A percentile compares a stretch with the other conserved stretches of the same genome.
Conservation (phyloP, 2,888 invertebrate species). For the Plebejus argus region DNA sequence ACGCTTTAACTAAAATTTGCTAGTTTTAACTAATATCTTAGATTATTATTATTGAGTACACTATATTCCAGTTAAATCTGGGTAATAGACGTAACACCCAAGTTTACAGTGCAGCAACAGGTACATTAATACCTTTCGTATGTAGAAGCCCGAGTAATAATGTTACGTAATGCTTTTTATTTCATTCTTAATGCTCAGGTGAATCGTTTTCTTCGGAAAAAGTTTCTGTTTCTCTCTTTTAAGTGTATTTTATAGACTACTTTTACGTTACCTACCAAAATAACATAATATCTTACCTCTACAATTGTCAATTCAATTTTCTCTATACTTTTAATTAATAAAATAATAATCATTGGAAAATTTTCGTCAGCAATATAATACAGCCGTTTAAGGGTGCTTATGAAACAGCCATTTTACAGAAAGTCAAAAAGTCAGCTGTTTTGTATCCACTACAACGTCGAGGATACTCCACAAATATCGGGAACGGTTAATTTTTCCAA, state of each 20-base stretch:
- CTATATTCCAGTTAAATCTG: background rate
- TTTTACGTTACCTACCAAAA: no score
- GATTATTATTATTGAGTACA: background rate
- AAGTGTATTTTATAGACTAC: background rate
- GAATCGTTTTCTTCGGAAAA: background rate
- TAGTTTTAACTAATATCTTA: background rate
- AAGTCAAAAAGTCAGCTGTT: slow-evolving; percentile 4
- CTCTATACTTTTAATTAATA: background rate
- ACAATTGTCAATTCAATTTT: no score
- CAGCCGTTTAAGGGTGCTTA: background rate
- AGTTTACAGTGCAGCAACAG: background rate
- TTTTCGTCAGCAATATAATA: background rate
- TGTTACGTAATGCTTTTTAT: background rate
- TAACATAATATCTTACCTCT: no score
- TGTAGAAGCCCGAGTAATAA: background rate
- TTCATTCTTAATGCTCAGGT: background rate
- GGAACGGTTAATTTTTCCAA: background rate
- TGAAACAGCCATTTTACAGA: background rate
- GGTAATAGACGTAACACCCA: background rate
- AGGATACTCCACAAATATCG: slow-evolving; percentile 13
- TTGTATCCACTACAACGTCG: slow-evolving; percentile 5
- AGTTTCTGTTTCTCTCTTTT: background rate
- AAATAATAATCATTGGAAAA: background rate
- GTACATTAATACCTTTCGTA: background rate
- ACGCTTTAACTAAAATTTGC: no score